These are phyloP conservation scores for Melanostigma gelatinosum DNA, from an alignment of 2,113 vertebrate genomes.

Conservation along the genomic window DNA sequence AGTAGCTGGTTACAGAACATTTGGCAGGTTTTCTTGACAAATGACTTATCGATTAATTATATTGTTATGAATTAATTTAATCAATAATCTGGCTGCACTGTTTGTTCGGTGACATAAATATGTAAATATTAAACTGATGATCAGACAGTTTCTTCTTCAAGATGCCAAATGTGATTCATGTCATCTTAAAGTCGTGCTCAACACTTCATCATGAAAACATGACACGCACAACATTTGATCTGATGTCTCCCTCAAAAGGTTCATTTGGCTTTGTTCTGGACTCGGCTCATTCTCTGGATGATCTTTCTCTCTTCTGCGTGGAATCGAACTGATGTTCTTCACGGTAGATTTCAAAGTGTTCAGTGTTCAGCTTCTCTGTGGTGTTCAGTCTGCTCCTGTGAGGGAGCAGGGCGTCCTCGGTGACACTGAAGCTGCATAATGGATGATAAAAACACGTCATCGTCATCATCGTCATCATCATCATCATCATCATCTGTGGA, in stretches of 20 bases:
- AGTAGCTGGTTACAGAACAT: too few species aligned
- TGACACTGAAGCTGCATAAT: constrained; percentile 4
- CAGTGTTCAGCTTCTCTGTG: constrained; percentile 7
- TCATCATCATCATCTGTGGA: neutral
- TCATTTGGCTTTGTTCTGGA: neutral
- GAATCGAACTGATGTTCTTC: constrained; percentile 10
- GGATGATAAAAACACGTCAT: neutral
- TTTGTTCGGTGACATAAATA: neutral
- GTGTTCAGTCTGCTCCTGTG: constrained; percentile 23
- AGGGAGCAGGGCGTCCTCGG: neutral
- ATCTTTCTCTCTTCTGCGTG: neutral
- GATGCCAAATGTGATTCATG: neutral
- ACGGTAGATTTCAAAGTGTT: constrained; percentile 14
- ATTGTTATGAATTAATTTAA: too few species aligned
- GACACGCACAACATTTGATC: too few species aligned
- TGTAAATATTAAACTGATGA: neutral
- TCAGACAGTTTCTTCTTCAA: neutral
- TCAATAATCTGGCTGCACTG: neutral
- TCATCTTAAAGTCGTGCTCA: neutral
- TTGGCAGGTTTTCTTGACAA: too few species aligned
- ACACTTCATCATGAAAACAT: neutral
- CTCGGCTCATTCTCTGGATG: constrained; percentile 14
- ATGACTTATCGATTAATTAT: too few species aligned
- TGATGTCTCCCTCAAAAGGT: too few species aligned
- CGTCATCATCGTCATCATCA: too few species aligned